A percentile compares a stretch with the other conserved stretches of the same genome.
Conservation (phyloP, 2,113 vertebrate genomes). For the Crocuta crocuta region DNA sequence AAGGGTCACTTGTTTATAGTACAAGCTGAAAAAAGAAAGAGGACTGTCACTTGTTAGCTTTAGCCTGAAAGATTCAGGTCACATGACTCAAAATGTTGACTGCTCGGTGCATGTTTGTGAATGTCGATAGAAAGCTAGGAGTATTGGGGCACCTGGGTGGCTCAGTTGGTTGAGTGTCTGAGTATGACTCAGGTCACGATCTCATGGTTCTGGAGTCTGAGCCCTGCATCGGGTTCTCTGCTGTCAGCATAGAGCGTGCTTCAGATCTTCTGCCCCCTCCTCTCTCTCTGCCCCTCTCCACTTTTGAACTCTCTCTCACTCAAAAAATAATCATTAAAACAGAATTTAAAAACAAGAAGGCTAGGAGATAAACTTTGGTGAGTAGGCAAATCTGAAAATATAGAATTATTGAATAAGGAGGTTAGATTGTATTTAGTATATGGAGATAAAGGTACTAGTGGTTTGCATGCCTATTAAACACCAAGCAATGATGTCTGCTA, state of each 20-base stretch:
- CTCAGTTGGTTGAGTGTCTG: too few species aligned
- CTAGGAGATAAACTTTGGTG: background rate
- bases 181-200: too few species aligned
- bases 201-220: too few species aligned
- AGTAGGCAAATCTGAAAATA: background rate
- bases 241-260: too few species aligned
- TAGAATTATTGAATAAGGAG: background rate
- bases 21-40: background rate
- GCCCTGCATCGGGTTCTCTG: too few species aligned
- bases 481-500: background rate
- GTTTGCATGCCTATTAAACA: background rate
- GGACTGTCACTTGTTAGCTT: background rate
- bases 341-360: background rate
- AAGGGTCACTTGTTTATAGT: background rate
- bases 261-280: too few species aligned
- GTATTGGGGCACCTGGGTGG: background rate
- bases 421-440: background rate
- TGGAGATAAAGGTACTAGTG: background rate
- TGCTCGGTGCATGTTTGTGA: background rate
- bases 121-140: background rate
- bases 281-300: too few species aligned
- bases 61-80: background rate
- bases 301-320: too few species aligned
- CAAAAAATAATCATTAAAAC: too few species aligned
- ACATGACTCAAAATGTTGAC: background rate